Conservation (phyloP, 2,888 invertebrate genomes). For the Polydrusus pterygomalis region DNA sequence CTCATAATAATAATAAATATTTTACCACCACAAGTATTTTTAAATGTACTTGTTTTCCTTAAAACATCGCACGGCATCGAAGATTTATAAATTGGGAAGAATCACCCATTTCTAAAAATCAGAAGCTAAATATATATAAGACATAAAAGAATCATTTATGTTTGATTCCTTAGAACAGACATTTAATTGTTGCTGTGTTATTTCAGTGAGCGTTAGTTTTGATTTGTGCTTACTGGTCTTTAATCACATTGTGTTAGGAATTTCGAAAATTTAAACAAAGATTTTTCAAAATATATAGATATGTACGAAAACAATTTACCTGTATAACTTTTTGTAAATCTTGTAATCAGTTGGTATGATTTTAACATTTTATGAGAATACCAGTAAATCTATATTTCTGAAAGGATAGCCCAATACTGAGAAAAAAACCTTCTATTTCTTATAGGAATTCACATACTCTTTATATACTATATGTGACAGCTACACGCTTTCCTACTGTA, state of each 20-base stretch:
- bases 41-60: neutral
- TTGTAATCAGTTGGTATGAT: too few relatives aligned
- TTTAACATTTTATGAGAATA: too few relatives aligned
- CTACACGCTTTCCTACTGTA: too few relatives aligned
- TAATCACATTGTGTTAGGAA: constrained; percentile 36
- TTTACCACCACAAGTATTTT: too few relatives aligned
- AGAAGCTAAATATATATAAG: constrained; percentile 58
- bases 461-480: too few relatives aligned
- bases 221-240: constrained; percentile 29
- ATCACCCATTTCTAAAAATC: constrained; percentile 21
- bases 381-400: too few relatives aligned
- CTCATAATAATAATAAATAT: too few relatives aligned
- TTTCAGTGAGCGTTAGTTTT: constrained; percentile 33
- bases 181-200: constrained; percentile 43
- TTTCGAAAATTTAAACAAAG: constrained; percentile 21
- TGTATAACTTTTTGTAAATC: neutral
- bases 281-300: constrained; percentile 1
- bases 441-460: too few relatives aligned
- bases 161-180: constrained; percentile 36
- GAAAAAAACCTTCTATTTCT: too few relatives aligned
- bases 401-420: too few relatives aligned
- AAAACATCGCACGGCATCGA: neutral
- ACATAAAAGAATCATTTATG: constrained; percentile 41
- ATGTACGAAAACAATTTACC: neutral
- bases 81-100: constrained; percentile 1